phyloP scores from a whole-genome alignment of 2,797 vertebrate species.

The Gambelia wislizenii region DNA sequence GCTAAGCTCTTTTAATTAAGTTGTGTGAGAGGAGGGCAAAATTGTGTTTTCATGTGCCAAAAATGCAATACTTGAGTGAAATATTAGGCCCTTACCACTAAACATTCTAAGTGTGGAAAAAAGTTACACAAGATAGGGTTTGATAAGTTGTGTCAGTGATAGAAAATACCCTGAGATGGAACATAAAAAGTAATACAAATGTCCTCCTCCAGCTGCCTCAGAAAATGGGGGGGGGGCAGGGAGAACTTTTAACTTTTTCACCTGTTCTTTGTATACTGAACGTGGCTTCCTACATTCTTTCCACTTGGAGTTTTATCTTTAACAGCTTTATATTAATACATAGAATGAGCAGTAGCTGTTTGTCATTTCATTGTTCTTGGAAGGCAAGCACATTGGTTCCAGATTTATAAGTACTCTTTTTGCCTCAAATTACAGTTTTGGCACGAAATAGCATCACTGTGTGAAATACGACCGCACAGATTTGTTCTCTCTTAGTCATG shows the following conservation, averaged over 20 bases:
- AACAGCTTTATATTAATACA: conserved; percentile 19
- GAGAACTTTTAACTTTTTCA: no score
- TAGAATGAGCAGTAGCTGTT: conserved; percentile 7
- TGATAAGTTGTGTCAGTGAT: background rate
- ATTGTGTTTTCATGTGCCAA: conserved; percentile 28
- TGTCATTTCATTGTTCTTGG: conserved; percentile 28
- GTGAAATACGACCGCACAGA: conserved; percentile 35
- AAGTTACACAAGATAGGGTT: background rate
- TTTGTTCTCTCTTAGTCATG: background rate
- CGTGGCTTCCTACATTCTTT: background rate
- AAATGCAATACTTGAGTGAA: conserved; percentile 20
- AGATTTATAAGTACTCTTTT: conserved; percentile 35
- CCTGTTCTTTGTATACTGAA: background rate
- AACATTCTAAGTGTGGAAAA: background rate
- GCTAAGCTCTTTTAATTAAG: conserved; percentile 36
- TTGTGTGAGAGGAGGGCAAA: background rate
- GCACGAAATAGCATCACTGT: background rate
- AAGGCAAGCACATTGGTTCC: conserved; percentile 7
- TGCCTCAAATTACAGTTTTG: conserved; percentile 40
- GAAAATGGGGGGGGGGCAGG: no score
- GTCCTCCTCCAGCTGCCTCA: background rate
- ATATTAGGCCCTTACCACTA: background rate
- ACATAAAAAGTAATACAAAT: background rate
- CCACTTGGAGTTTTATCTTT: background rate
- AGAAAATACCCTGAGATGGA: conserved; percentile 2